These are phyloP conservation scores for Gymnoscelis rufifasciata DNA, from an alignment of 2,888 invertebrate species.

Conservation along the genomic window DNA sequence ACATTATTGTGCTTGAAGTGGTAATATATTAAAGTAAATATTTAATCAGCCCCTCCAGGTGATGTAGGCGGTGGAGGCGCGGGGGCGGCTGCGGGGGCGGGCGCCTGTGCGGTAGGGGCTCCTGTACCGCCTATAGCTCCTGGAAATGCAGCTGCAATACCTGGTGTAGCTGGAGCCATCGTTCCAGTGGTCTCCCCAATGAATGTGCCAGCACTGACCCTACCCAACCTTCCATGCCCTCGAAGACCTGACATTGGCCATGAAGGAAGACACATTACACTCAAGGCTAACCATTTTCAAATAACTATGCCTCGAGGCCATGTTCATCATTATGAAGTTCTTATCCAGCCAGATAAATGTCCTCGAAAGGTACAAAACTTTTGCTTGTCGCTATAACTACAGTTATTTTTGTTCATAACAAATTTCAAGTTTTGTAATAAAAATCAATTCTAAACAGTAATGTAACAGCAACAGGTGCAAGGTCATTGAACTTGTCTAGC, in stretches of 20 bases:
- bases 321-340: slow-evolving; percentile 99
- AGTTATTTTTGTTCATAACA: background rate
- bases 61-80: slow-evolving; percentile 55
- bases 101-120: slow-evolving; percentile 61
- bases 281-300: slow-evolving; percentile 99
- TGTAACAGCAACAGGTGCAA: slow-evolving; percentile 18
- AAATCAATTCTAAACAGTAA: slow-evolving; percentile 12
- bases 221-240: slow-evolving; percentile 95
- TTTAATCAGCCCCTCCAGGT: slow-evolving; percentile 29
- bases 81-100: slow-evolving; percentile 68
- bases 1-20: background rate
- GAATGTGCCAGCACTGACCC: slow-evolving; percentile 83
- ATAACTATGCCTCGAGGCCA: slow-evolving; percentile 99
- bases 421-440: background rate
- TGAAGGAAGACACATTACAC: slow-evolving; percentile 96
- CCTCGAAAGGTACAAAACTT: slow-evolving; percentile 89
- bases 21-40: no score
- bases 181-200: slow-evolving; percentile 82
- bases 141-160: slow-evolving; percentile 17
- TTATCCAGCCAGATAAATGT: slow-evolving; percentile 99
- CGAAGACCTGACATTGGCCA: slow-evolving; percentile 97
- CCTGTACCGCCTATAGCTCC: slow-evolving; percentile 36
- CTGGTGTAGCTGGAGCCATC: slow-evolving; percentile 56
- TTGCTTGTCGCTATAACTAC: background rate
- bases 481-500: slow-evolving; percentile 22